Conservation (phyloP, 1,140 invertebrate species). For the Zelostemma sp. region DNA sequence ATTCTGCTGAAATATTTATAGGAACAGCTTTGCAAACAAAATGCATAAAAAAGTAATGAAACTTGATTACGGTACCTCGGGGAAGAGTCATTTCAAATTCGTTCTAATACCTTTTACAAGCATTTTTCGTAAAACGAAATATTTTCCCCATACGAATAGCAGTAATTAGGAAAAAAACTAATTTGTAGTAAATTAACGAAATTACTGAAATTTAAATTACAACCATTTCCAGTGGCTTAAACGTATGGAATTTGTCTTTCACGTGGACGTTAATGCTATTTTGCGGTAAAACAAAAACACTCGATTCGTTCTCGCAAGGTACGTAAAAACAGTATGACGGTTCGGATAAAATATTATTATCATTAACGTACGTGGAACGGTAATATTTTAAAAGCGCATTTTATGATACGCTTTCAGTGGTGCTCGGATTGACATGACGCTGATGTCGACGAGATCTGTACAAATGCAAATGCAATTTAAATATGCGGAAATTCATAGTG, state of each 20-base stretch:
- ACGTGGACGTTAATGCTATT: background rate
- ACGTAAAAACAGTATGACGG: background rate
- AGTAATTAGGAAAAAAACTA: background rate
- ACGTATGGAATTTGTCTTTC: background rate
- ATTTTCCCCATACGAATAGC: too few species aligned
- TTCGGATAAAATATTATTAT: conserved; percentile 2
- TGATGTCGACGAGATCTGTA: conserved; percentile 11
- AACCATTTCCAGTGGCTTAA: background rate
- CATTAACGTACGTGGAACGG: background rate
- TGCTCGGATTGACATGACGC: background rate
- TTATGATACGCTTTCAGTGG: conserved; percentile 2
- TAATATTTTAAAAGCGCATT: conserved; percentile 10
- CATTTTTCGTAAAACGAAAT: too few species aligned
- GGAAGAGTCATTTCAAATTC: background rate
- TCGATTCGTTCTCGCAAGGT: background rate
- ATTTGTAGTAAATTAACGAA: background rate
- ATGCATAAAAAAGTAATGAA: conserved; percentile 2
- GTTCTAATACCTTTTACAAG: too few species aligned
- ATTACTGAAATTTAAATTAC: background rate
- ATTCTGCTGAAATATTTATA: background rate
- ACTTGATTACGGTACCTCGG: background rate
- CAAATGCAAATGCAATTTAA: conserved; percentile 7
- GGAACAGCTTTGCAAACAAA: background rate
- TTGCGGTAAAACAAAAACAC: background rate
- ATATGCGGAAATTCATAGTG: conserved; percentile 12